phyloP scores from a whole-genome alignment of 2,888 invertebrate species.

The Hyposoter didymator region DNA sequence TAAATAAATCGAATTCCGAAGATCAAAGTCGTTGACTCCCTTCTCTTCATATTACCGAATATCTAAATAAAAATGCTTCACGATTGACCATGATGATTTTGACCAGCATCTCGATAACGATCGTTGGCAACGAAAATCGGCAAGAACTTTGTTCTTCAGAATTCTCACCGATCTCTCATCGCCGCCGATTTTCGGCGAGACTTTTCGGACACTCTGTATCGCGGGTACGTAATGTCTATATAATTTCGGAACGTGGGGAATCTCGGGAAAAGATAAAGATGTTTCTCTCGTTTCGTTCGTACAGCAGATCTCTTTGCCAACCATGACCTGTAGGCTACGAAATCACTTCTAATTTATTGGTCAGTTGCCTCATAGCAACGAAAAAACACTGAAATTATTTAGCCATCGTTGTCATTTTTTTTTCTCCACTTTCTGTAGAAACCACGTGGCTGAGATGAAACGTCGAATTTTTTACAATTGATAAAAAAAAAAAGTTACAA shows the following conservation, averaged over 20 bases:
- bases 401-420: conserved; percentile 38
- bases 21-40: background rate
- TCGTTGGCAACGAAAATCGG: background rate
- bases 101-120: background rate
- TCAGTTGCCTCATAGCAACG: conserved; percentile 65
- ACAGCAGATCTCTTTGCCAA: conserved; percentile 54
- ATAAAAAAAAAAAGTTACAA: background rate
- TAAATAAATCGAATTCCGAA: too few relatives aligned
- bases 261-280: conserved; percentile 64
- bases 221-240: background rate
- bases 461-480: background rate
- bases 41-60: background rate
- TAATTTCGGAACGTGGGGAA: conserved; percentile 5
- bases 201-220: conserved; percentile 12
- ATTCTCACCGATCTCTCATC: background rate
- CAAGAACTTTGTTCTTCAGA: background rate
- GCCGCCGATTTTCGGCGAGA: background rate
- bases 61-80: background rate
- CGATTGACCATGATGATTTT: background rate
- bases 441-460: background rate
- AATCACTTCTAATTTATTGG: conserved; percentile 71
- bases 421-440: background rate
- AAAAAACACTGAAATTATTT: conserved; percentile 62
- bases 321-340: conserved; percentile 72
- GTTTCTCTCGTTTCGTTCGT: conserved; percentile 54